Conservation (phyloP, 2,888 invertebrate genomes). For the Steinernema hermaphroditum region DNA sequence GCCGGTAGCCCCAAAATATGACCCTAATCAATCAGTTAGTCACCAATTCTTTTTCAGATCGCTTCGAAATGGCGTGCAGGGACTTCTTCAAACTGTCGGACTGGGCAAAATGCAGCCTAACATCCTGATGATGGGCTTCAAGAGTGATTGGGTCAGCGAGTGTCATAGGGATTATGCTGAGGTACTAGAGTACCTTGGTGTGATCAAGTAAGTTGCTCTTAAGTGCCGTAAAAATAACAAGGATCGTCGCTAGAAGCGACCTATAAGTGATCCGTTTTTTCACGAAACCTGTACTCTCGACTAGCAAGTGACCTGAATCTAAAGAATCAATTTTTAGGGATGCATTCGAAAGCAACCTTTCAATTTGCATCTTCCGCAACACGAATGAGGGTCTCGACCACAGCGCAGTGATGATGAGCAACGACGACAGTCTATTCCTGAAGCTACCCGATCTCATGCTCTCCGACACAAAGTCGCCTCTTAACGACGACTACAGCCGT, state of each 20-base stretch:
- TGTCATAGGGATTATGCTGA: constrained; percentile 54
- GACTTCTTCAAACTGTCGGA: constrained; percentile 48
- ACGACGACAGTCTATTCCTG: constrained; percentile 43
- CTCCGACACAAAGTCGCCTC: constrained; percentile 39
- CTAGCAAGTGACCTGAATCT: too few relatives aligned
- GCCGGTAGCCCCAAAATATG: too few relatives aligned
- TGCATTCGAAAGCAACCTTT: constrained; percentile 88
- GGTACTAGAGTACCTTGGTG: constrained; percentile 82
- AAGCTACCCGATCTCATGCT: constrained; percentile 43
- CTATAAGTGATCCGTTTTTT: too few relatives aligned
- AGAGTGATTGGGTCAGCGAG: constrained; percentile 39
- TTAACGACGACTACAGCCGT: constrained; percentile 42
- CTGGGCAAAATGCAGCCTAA: constrained; percentile 54
- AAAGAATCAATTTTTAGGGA: constrained; percentile 72
- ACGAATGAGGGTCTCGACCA: constrained; percentile 83
- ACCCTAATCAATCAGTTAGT: too few relatives aligned
- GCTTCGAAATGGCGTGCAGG: constrained; percentile 48
- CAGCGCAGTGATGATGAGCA: constrained; percentile 36
- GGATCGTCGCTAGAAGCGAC: too few relatives aligned
- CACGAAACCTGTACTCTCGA: too few relatives aligned
- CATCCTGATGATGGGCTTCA: constrained; percentile 47
- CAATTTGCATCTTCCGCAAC: constrained; percentile 80
- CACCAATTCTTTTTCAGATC: constrained; percentile 29
- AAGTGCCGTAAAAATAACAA: neutral
- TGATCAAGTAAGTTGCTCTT: constrained; percentile 81